Evolutionary conservation across 2,888 invertebrate genomes (phyloP).

Genomic region (Cerastis rubricosa): DNA sequence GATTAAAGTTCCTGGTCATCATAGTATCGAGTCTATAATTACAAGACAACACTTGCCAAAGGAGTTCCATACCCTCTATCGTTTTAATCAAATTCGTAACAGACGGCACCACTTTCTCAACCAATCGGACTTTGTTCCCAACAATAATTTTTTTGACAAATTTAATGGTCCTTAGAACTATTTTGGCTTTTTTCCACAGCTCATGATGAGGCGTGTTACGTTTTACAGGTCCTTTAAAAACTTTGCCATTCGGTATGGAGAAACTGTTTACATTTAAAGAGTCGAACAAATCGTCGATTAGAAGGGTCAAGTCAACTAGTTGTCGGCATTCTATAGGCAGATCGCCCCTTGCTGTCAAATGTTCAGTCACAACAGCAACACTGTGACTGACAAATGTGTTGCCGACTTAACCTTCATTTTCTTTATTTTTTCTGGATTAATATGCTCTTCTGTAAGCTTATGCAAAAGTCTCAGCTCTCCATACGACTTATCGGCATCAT

Average conservation of each 20-base stretch:
- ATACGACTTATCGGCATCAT: slow-evolving; percentile 59
- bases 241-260: slow-evolving; percentile 22
- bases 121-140: slow-evolving; percentile 23
- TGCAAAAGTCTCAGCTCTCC: slow-evolving; percentile 57
- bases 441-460: slow-evolving; percentile 63
- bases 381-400: slow-evolving; percentile 68
- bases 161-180: not conserved
- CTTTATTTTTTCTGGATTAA: slow-evolving; percentile 43
- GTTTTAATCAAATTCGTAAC: slow-evolving; percentile 66
- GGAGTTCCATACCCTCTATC: slow-evolving; percentile 62
- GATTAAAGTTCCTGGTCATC: slow-evolving; percentile 54
- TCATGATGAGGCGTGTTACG: slow-evolving; percentile 6
- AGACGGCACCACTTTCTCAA: slow-evolving; percentile 63
- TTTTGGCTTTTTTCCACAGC: slow-evolving; percentile 5
- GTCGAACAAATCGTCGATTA: slow-evolving; percentile 6
- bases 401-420: slow-evolving; percentile 68
- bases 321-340: slow-evolving; percentile 6
- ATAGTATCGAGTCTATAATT: slow-evolving; percentile 63
- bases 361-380: slow-evolving; percentile 61
- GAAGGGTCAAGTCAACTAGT: slow-evolving; percentile 1
- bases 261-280: slow-evolving; percentile 5
- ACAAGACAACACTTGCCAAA: slow-evolving; percentile 60
- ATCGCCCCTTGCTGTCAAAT: slow-evolving; percentile 41
- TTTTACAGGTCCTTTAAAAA: slow-evolving; percentile 22
- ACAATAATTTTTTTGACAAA: not conserved